Base-by-base conservation (phyloP, 1,140 invertebrate genomes). In the Tenebrio molitor region DNA sequence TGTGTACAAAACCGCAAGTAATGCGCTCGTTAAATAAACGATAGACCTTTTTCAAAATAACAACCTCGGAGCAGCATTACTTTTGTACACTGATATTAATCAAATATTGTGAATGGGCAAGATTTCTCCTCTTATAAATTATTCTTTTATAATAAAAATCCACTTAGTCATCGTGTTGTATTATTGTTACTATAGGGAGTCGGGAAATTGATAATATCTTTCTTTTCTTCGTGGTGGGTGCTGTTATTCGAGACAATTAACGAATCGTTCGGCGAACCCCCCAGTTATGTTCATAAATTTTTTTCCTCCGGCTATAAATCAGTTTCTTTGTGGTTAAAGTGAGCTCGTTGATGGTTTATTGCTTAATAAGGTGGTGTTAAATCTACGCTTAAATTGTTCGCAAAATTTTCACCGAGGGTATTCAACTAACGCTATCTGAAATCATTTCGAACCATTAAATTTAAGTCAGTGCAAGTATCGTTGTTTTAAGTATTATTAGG, bases 21-120 rank as follows among this genome's bases (percentile, higher is more conserved):
- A 58, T 58, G 50, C 50, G 21, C 8, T 58, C 50, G 50, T 58
- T 58, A 58, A 58, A 58, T 58, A 58, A 58, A 58, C 50, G 50
- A 33, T 29, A 15, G 15, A 23, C 23, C 50, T 58, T 58, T 58
- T 58, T 58, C 19, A 58, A 46, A 46, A 46, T 46, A 46, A 58
- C 50, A 58, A 58, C 21, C 14, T 16, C 12, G 16, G 3, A 17
- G 2, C 5, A 58, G 46, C 46, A 53, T 53, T 25, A 53, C 46
- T 53, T 53, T 53, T 53, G 29, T 53, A 23, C 50, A 15, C 50
- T 15, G 50, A 58, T 58, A 58, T 58, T 58, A 58, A 58, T 58
- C 50, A 58, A 58, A 58, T 58, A 58, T 58, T 58, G 50, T 58
- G 50, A 58, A 58, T 58, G 50, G 50, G 50, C 50, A 58, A 58